These are phyloP conservation scores for Autographa gamma DNA, from an alignment of 2,888 invertebrate species.

Conservation along the genomic window DNA sequence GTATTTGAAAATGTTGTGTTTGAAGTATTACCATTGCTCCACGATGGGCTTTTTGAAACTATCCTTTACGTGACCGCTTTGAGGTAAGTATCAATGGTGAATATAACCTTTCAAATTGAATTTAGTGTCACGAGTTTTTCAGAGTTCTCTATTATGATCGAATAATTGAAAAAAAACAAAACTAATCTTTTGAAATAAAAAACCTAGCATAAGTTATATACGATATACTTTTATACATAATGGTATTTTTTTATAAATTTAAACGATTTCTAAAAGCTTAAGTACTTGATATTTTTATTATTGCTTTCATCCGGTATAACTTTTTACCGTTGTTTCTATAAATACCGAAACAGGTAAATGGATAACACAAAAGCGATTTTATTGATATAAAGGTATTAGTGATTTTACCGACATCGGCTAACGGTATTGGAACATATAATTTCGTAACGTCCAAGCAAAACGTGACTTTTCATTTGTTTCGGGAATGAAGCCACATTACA, in stretches of 20 bases:
- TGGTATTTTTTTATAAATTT: too few relatives aligned
- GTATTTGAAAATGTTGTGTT: slow-evolving; percentile 45
- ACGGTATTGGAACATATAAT: neutral
- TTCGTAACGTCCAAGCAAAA: slow-evolving; percentile 14
- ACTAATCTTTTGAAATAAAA: too few relatives aligned
- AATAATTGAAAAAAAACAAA: too few relatives aligned
- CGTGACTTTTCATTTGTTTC: slow-evolving; percentile 34
- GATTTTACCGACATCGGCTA: neutral
- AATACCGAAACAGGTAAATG: neutral
- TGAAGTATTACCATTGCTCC: slow-evolving; percentile 30
- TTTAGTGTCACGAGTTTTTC: slow-evolving; percentile 8
- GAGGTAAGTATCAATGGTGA: slow-evolving; percentile 26
- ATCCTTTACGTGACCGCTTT: slow-evolving; percentile 48
- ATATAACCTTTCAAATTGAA: slow-evolving; percentile 28
- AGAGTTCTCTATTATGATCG: neutral
- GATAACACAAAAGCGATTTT: neutral
- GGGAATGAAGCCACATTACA: slow-evolving; percentile 30
- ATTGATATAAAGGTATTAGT: neutral
- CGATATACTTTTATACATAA: too few relatives aligned
- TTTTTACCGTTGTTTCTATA: neutral
- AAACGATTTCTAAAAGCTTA: too few relatives aligned
- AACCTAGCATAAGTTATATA: too few relatives aligned
- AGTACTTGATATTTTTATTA: neutral
- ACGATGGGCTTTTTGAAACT: slow-evolving; percentile 38
- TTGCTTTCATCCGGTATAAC: neutral